These are phyloP conservation scores for Zootermopsis nevadensis DNA, from an alignment of 2,888 invertebrate species.

Conservation along the genomic window DNA sequence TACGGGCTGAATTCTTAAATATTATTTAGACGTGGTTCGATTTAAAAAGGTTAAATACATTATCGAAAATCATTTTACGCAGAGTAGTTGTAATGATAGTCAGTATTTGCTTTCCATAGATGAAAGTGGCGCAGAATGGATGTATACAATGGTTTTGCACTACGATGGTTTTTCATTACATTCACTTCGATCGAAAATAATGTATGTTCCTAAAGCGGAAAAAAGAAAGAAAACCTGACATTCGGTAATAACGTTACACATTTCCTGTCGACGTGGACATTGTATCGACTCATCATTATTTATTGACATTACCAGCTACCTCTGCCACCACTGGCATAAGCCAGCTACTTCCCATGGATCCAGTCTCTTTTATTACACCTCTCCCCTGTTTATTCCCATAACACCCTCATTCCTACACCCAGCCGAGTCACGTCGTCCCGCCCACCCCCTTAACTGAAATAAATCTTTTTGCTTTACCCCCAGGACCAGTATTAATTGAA, in stretches of 20 bases:
- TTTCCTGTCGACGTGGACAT: not conserved
- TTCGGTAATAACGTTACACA: not conserved
- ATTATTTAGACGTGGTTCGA: no score
- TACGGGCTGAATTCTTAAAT: no score
- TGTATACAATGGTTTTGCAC: no score
- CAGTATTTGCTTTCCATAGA: no score
- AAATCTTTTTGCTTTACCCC: slow-evolving; percentile 18
- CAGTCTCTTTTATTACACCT: slow-evolving; percentile 28
- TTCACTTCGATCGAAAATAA: no score
- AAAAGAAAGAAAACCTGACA: not conserved
- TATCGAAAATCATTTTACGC: no score
- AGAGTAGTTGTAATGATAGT: no score
- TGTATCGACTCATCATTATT: slow-evolving; percentile 10
- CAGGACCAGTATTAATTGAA: slow-evolving; percentile 22
- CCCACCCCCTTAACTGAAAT: slow-evolving; percentile 33
- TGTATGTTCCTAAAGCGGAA: no score
- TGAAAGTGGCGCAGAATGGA: no score
- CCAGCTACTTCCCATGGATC: slow-evolving; percentile 12
- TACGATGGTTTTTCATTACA: no score
- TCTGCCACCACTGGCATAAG: not conserved
- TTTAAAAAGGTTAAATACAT: no score
- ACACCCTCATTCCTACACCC: not conserved
- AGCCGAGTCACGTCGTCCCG: not conserved
- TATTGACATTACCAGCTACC: slow-evolving; percentile 10
- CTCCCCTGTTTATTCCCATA: not conserved